Evolutionary conservation across 2,113 vertebrate genomes (phyloP).

Genomic region (Electrona antarctica): DNA sequence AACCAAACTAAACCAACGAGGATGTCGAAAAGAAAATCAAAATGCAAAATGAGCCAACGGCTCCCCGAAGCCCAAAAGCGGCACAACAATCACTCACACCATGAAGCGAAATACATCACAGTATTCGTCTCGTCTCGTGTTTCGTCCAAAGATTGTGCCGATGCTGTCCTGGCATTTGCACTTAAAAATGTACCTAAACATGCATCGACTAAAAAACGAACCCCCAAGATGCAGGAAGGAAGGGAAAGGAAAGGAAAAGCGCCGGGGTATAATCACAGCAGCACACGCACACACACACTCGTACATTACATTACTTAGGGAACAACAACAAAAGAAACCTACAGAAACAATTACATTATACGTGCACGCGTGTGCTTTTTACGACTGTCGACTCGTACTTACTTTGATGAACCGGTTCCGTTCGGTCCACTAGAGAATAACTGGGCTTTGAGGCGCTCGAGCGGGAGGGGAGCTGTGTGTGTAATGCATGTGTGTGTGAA

Average conservation of each 20-base stretch:
- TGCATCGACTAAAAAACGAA: conserved; percentile 31
- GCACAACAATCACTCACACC: neutral
- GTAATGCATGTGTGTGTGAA: neutral
- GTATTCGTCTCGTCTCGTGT: neutral
- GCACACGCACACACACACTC: neutral
- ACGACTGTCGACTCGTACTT: conserved; percentile 51
- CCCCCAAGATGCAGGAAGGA: conserved; percentile 45
- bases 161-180: neutral
- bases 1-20: conserved; percentile 34
- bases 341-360: conserved; percentile 22
- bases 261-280: conserved; percentile 53
- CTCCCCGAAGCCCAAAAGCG: conserved; percentile 27
- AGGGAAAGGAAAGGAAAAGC: conserved; percentile 33
- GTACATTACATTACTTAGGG: conserved; percentile 36
- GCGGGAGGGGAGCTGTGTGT: conserved; percentile 66
- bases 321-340: conserved; percentile 71
- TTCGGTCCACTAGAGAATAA: conserved; percentile 70
- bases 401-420: conserved; percentile 75
- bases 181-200: conserved; percentile 3
- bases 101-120: neutral
- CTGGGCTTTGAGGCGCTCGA: conserved; percentile 65
- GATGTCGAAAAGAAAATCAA: conserved; percentile 65
- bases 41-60: conserved; percentile 34
- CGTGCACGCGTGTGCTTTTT: conserved; percentile 13
- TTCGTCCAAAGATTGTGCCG: neutral